A percentile compares a stretch with the other conserved stretches of the same genome.
Conservation (phyloP, 1,140 invertebrate species). For the Propsilocerus akamusi region DNA sequence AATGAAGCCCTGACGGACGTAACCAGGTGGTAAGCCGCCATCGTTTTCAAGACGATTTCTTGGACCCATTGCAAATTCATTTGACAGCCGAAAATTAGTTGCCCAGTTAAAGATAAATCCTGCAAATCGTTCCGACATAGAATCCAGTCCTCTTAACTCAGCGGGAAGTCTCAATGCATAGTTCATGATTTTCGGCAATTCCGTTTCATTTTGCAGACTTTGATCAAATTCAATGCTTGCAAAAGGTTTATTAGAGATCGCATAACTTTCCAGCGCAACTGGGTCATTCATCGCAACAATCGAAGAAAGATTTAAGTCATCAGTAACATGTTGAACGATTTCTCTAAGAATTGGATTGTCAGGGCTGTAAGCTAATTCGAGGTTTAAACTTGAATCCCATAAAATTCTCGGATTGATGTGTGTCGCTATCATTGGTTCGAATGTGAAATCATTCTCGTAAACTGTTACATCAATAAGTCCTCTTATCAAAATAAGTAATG, state of each 20-base stretch:
- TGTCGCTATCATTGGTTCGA: too few relatives aligned
- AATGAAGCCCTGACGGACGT: slow-evolving; percentile 37
- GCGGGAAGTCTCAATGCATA: slow-evolving; percentile 1
- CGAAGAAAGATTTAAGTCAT: neutral
- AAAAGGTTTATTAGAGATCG: neutral
- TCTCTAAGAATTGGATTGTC: neutral
- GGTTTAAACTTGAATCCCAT: too few relatives aligned
- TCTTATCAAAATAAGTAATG: slow-evolving; percentile 3
- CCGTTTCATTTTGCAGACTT: neutral
- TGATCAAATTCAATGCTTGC: neutral
- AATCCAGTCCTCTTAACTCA: neutral
- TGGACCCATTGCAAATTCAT: slow-evolving; percentile 11
- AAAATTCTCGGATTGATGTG: too few relatives aligned
- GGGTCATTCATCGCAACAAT: neutral
- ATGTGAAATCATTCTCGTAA: neutral
- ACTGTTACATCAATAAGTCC: neutral
- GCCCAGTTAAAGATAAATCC: neutral
- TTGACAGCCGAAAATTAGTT: neutral
- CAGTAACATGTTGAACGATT: neutral
- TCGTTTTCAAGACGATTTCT: slow-evolving; percentile 12
- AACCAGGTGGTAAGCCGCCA: slow-evolving; percentile 25
- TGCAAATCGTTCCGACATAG: neutral
- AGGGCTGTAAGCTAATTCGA: neutral
- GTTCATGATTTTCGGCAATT: neutral
- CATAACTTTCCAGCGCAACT: neutral